phyloP scores from a whole-genome alignment of 2,888 invertebrate genomes.

The Idaea aversata region DNA sequence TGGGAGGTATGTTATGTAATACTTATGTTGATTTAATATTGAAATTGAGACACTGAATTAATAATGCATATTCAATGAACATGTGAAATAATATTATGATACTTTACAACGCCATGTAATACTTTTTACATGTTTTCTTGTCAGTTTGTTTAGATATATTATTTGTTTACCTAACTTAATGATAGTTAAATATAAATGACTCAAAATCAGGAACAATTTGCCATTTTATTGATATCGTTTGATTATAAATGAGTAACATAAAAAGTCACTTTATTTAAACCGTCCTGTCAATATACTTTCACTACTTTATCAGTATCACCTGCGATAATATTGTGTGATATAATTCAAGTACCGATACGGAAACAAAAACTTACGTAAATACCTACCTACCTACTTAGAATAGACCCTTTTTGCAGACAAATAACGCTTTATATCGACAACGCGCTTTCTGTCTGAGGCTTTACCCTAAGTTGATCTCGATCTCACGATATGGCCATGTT shows the following conservation, averaged over 20 bases:
- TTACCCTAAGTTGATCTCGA: no score
- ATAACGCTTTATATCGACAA: no score
- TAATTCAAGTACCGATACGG: constrained; percentile 1
- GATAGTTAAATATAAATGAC: not conserved
- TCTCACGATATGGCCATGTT: no score
- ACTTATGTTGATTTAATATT: not conserved
- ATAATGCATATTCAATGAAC: not conserved
- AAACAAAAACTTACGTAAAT: not conserved
- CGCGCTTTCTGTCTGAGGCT: no score
- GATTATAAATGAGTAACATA: not conserved
- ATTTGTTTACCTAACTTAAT: not conserved
- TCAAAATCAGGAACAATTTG: not conserved
- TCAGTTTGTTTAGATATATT: no score
- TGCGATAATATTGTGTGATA: not conserved
- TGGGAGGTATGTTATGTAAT: not conserved
- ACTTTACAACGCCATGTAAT: not conserved
- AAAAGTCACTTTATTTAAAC: not conserved
- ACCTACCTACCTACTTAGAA: not conserved
- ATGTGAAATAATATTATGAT: not conserved
- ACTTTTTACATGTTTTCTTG: no score
- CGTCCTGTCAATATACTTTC: not conserved
- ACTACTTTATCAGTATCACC: not conserved
- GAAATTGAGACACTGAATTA: not conserved
- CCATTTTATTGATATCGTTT: not conserved
- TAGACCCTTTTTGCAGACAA: not conserved